Evolutionary conservation across 2,113 vertebrate species (phyloP), one percentile per base, ranked within the genome.

Genomic region (Pterophyllum scalare): DNA sequence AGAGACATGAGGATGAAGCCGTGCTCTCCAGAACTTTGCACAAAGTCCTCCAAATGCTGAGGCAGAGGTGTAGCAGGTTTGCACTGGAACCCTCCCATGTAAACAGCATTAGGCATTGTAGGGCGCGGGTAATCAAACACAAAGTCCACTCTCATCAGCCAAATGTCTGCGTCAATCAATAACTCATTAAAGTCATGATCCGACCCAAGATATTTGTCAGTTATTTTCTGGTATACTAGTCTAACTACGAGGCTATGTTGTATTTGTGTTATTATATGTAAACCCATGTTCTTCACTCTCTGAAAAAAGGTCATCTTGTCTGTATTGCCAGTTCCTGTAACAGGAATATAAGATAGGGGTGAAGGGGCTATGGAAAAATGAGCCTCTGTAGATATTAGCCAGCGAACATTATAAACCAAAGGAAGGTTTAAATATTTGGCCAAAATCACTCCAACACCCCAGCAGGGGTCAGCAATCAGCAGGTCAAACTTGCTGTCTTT

Each of bases 391-490:
- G 7, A 3, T 14, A 88, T 31, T 3, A 91, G 2, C 95, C 95
- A 95, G 43, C 95, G 88, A 38, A 92, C 94, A 78, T 94, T 95
- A 67, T 89, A 94, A 59, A 95, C 94, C 56, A 95, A 62, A 14
- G 95, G 95, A 20, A 96, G 86, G 22, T 94, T 92, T 12, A 96
- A 49, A 60, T 94, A 94, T 84, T 94, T 91, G 17, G 94, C 93
- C 46, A 95, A 8, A 67, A 95, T 90, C 2, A 80, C 35, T 9
- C 93, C 94, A 8, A 75, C 75, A 3, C 89, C 90, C 80, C 82
- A 92, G 40, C 52, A 85, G 2, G 95, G 94, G 64, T 96, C 94
- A 10, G 90, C 90, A 3, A 96, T 87, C 8, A 95, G 1, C 22
- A 95, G 3, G 26, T 96, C 95, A 84, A 94, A 85, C 38, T 65